A percentile compares a stretch with the other conserved stretches of the same genome.
Evolutionary conservation across 2,113 vertebrate species (phyloP).

Genomic region (Limanda limanda): DNA sequence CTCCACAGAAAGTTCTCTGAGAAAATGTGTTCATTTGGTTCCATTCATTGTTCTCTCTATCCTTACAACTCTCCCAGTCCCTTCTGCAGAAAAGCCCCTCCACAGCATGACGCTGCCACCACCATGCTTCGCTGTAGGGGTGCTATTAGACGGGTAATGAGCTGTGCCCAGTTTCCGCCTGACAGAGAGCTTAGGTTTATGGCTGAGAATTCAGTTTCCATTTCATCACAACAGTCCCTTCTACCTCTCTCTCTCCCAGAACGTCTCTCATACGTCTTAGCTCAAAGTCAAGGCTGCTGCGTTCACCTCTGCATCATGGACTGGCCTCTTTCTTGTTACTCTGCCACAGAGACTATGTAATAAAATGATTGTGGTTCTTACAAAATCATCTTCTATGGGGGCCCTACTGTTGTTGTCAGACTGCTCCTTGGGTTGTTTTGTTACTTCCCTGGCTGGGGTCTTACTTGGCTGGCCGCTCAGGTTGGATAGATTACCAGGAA

Average conservation of each 20-base stretch:
- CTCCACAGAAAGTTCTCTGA: slow-evolving; percentile 25
- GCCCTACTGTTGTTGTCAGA: slow-evolving; percentile 28
- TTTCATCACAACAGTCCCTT: slow-evolving; percentile 40
- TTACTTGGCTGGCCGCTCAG: slow-evolving; percentile 32
- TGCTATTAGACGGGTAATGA: slow-evolving; percentile 72
- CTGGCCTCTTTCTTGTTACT: not conserved
- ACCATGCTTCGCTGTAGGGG: slow-evolving; percentile 59
- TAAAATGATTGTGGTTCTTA: slow-evolving; percentile 33
- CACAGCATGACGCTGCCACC: slow-evolving; percentile 60
- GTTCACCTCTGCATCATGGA: slow-evolving; percentile 3
- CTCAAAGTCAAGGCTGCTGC: not conserved
- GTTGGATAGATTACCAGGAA: slow-evolving; percentile 23
- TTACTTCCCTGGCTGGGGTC: slow-evolving; percentile 28
- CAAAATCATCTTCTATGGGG: slow-evolving; percentile 10
- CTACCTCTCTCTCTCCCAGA: slow-evolving; percentile 21
- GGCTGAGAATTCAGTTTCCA: slow-evolving; percentile 52
- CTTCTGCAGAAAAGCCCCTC: slow-evolving; percentile 57
- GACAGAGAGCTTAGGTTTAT: slow-evolving; percentile 61
- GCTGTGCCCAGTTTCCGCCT: slow-evolving; percentile 64
- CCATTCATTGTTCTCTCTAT: slow-evolving; percentile 39
- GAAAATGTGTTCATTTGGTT: slow-evolving; percentile 37
- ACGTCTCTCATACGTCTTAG: slow-evolving; percentile 4
- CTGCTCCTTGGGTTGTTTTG: slow-evolving; percentile 31
- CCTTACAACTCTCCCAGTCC: slow-evolving; percentile 34
- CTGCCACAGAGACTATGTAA: slow-evolving; percentile 5